These are phyloP conservation scores for Chionomys nivalis DNA, from an alignment of 2,113 vertebrate genomes.

Conservation along the genomic window DNA sequence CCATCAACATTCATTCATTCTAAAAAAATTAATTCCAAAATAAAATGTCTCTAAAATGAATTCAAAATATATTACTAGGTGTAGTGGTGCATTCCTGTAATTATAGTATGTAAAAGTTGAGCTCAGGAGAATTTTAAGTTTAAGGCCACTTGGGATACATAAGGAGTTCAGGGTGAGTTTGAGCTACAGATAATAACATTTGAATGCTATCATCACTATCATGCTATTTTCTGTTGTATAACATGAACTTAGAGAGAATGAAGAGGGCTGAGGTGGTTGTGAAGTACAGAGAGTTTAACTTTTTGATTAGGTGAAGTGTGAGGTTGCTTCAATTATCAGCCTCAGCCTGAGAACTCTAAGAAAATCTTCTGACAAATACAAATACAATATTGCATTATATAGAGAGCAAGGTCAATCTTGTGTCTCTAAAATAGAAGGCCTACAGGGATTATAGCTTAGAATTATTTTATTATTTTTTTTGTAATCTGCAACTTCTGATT, in stretches of 20 bases:
- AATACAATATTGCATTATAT: neutral
- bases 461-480: neutral
- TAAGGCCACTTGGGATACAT: neutral
- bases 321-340: neutral
- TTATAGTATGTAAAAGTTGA: too few relatives aligned
- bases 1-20: neutral
- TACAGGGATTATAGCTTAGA: neutral
- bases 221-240: neutral
- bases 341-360: neutral
- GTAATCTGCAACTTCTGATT: neutral
- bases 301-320: neutral
- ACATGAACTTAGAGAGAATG: neutral
- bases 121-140: neutral
- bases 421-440: neutral
- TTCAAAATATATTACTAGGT: neutral
- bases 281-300: neutral
- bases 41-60: neutral
- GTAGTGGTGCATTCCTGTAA: rapidly evolving
- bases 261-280: neutral
- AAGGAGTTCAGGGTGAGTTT: neutral
- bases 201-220: neutral
- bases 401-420: neutral
- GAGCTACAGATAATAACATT: too few relatives aligned
- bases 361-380: neutral
- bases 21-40: neutral